phyloP scores from a whole-genome alignment of 2,113 vertebrate genomes.

The Plecturocebus donacophilus region DNA sequence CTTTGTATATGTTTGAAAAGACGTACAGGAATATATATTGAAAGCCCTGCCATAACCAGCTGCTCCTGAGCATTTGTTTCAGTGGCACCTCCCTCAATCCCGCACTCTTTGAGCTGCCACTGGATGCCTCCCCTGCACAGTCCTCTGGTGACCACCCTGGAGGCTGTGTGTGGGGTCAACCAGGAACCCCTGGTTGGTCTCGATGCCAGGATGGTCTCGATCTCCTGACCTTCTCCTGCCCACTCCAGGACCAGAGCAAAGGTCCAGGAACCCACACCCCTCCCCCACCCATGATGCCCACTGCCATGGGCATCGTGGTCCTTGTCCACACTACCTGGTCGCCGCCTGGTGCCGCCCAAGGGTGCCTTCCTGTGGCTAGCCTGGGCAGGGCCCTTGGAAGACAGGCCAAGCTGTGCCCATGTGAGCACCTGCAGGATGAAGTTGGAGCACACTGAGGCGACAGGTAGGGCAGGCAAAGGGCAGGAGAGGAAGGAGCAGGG shows the following conservation, averaged over 20 bases:
- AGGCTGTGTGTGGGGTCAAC: background rate
- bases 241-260: background rate
- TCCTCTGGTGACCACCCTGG: background rate
- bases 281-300: background rate
- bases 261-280: background rate
- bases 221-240: too few species aligned
- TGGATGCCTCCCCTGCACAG: background rate
- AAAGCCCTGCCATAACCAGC: background rate
- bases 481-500: background rate
- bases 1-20: background rate
- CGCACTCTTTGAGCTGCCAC: background rate
- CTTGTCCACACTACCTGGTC: background rate
- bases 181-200: too few species aligned
- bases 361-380: background rate
- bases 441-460: background rate
- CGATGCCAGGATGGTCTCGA: too few species aligned
- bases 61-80: background rate
- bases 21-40: background rate
- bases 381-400: background rate
- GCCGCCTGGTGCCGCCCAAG: background rate
- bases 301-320: rapidly evolving
- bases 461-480: background rate
- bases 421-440: background rate
- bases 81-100: background rate
- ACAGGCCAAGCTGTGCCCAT: background rate